Evolutionary conservation across 1,140 invertebrate species (phyloP).

Genomic region (Bemisia tabaci): DNA sequence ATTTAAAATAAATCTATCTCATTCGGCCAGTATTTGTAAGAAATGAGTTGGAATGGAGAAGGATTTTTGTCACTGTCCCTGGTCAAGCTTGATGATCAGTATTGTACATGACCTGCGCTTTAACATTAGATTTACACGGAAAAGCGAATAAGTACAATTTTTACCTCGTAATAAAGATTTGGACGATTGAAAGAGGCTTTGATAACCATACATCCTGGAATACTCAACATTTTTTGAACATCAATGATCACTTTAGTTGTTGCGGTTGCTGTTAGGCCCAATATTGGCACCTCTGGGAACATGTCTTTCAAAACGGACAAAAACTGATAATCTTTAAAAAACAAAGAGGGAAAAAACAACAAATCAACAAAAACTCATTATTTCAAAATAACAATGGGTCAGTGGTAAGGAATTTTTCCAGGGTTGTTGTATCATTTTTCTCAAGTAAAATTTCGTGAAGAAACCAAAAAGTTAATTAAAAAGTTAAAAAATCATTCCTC

Average conservation of each 20-base stretch:
- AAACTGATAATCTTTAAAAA: constrained; percentile 73
- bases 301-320: constrained; percentile 67
- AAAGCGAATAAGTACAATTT: constrained; percentile 3
- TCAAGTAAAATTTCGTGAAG: no score
- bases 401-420: no score
- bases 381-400: no score
- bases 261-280: constrained; percentile 85
- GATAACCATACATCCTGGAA: constrained; percentile 62
- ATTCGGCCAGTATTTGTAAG: constrained; percentile 9
- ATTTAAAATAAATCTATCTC: constrained; percentile 12
- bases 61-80: no score
- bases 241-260: constrained; percentile 65
- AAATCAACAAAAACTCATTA: constrained; percentile 5
- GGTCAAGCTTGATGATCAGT: no score
- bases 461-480: no score
- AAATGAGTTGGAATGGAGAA: background rate
- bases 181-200: constrained; percentile 80
- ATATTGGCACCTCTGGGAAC: constrained; percentile 71
- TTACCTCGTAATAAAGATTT: constrained; percentile 79
- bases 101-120: no score
- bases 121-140: no score
- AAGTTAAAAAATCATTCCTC: no score
- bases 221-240: constrained; percentile 74
- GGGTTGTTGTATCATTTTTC: no score
- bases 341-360: constrained; percentile 11